A percentile compares a stretch with the other conserved stretches of the same genome.
Evolutionary conservation across 1,140 invertebrate genomes (phyloP).

Genomic region (Notospermus geniculatus): DNA sequence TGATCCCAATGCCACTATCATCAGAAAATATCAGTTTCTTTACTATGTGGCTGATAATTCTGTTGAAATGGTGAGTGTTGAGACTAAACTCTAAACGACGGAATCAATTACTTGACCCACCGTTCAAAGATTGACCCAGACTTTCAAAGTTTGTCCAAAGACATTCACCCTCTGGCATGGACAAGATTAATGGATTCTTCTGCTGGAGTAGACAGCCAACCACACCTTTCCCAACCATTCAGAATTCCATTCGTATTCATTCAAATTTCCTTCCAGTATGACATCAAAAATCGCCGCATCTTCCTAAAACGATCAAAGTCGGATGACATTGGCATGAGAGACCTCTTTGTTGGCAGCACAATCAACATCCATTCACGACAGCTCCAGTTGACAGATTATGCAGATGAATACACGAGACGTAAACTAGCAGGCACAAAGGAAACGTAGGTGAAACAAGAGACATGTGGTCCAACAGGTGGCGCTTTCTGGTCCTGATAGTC

Average conservation of each 20-base stretch:
- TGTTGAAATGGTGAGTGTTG: slow-evolving; percentile 65
- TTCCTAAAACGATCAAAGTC: slow-evolving; percentile 75
- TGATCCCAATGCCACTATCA: slow-evolving; percentile 69
- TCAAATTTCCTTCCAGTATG: slow-evolving; percentile 64
- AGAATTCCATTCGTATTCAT: too few species aligned
- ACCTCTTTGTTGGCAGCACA: slow-evolving; percentile 75
- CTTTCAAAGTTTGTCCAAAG: too few species aligned
- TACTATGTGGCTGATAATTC: slow-evolving; percentile 73
- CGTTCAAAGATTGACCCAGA: too few species aligned
- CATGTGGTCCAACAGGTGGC: too few species aligned
- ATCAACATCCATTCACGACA: slow-evolving; percentile 74
- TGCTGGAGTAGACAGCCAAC: too few species aligned
- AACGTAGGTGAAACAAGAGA: slow-evolving; percentile 30
- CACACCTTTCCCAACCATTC: too few species aligned
- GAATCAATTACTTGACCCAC: too few species aligned
- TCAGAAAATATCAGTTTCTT: slow-evolving; percentile 71
- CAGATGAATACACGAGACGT: slow-evolving; percentile 60
- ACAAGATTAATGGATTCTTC: too few species aligned
- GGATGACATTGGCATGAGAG: slow-evolving; percentile 62
- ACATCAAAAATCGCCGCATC: slow-evolving; percentile 69
- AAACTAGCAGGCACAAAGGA: slow-evolving; percentile 52
- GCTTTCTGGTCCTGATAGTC: too few species aligned
- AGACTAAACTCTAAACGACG: too few species aligned
- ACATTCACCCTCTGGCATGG: too few species aligned
- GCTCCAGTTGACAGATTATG: slow-evolving; percentile 76